Base-by-base conservation (phyloP, 2,888 invertebrate genomes). In the Tachina grossa region DNA sequence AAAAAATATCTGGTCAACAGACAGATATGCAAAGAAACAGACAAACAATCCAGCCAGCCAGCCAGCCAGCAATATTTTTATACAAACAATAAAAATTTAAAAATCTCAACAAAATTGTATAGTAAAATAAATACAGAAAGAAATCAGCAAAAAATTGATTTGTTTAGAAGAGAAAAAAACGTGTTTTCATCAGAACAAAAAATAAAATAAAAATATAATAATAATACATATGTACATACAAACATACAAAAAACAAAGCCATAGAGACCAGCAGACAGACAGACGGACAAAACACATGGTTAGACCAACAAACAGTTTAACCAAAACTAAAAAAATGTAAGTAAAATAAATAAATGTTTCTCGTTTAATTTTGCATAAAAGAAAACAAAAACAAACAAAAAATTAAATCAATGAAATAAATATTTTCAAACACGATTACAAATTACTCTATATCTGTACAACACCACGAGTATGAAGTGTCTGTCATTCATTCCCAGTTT, bases 31-130 rank as follows among this genome's bases (percentile, higher is more conserved):
- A 45, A 55, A 75, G 53, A 43, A 66, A 51, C 51, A 22, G n/a
- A 13, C 47, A 53, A 74, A 63, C 45, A 61, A 66, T 9, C 45
- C 11, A 14, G 1, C 41, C 19, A 63, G 45, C 45, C 11, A 14
- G 1, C 41, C 19, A 63, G 45, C 47, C 81, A 61, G 14, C 16
- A 51, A 66, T 8, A 69, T 59, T 76, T 71, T 49, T 57, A 63
- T 13, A 74, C 59, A 78, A 82, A 85, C 57, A 85, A 85, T 81
- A 69, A 84, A 66, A 82, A 75, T 74, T 63, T 41, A 55, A 81
- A 80, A 81, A 84, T 80, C 71, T 74, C 53, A 53, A 71, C 71
- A 69, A 65, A 75, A 69, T 77, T 74, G 66, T 65, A 78, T 41
- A 75, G 8, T 11, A 14, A 63, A 47, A 66, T 43, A 22, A 77